Conservation (phyloP, 2,888 invertebrate genomes). For the Leptinotarsa juncta region DNA sequence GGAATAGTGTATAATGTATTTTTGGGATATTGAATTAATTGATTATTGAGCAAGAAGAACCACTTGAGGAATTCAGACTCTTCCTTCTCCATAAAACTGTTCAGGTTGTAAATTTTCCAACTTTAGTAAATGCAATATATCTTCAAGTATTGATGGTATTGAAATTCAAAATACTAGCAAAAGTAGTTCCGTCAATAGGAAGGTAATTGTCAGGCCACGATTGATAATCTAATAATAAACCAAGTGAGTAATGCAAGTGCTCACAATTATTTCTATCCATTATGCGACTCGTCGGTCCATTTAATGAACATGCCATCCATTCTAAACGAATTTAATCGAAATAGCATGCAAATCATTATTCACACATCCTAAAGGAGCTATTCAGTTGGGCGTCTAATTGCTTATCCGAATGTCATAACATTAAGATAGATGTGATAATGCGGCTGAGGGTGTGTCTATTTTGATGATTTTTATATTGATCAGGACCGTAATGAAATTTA, state of each 20-base stretch:
- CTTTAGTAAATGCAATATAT: too few relatives aligned
- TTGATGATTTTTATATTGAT: too few relatives aligned
- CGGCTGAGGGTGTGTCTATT: neutral
- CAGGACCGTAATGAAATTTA: too few relatives aligned
- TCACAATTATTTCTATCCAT: slow-evolving; percentile 14
- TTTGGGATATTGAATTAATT: too few relatives aligned
- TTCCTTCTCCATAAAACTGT: too few relatives aligned
- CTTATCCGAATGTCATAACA: neutral
- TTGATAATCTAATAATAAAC: neutral
- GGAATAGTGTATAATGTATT: too few relatives aligned
- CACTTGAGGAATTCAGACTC: too few relatives aligned
- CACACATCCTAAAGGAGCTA: slow-evolving; percentile 11
- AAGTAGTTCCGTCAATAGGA: neutral
- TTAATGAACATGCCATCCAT: neutral
- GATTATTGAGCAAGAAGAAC: too few relatives aligned
- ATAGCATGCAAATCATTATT: slow-evolving; percentile 5
- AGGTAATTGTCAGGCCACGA: neutral
- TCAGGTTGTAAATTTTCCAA: too few relatives aligned
- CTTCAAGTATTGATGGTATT: neutral
- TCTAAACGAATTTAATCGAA: neutral
- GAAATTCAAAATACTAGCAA: neutral
- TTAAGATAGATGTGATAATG: neutral
- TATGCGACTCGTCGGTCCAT: neutral
- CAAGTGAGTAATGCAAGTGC: slow-evolving; percentile 3
- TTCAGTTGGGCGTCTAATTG: neutral